Evolutionary conservation across 2,888 invertebrate genomes (phyloP), one percentile per base, ranked within the genome.

Genomic region (Boloria selene): DNA sequence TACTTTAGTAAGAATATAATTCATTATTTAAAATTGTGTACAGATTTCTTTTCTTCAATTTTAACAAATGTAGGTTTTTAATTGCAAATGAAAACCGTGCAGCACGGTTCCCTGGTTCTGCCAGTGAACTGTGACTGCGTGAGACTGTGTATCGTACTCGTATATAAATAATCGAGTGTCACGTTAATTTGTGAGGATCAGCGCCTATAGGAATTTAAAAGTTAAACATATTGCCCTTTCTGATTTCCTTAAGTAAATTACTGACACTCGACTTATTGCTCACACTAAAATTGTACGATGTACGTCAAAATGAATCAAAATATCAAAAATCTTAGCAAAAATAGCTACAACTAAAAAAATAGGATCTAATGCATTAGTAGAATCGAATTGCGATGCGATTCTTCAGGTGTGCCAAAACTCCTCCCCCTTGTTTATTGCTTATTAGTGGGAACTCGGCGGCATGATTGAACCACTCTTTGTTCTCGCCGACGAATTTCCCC

Each of bases 391-490:
- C 83, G 85, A 85, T 87, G 83, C 87, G 90, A 90, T 91, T 86
- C 87, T 84, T 91, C 89, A 88, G 90, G 86, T 89, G 90, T 85
- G 86, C 86, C 86, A 80, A 77, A 82, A 82, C 84, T 80, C 90
- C 91, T 88, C 92, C 92, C 91, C 89, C 92, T 91, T 92, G 92
- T 92, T 92, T 92, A 92, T 92, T 91, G 91, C 92, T 92, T 91
- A 92, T 91, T 92, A 92, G 90, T 89, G 85, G 77, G 82, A 80
- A 79, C 78, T 83, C 84, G 85, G 90, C 91, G 91, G 91, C 87
- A 79, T 88, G 85, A 90, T 91, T 91, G 90, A 88, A 86, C 85
- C 79, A 80, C 82, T 84, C 91, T 90, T 91, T 92, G 90, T 91
- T 89, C 90, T 90, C 84, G 85, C 91, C 91, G 90, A 77, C 31